Percentiles rank a stretch among this genome's conserved stretches.
phyloP scores from a whole-genome alignment of 2,113 vertebrate genomes.

The Sander vitreus region DNA sequence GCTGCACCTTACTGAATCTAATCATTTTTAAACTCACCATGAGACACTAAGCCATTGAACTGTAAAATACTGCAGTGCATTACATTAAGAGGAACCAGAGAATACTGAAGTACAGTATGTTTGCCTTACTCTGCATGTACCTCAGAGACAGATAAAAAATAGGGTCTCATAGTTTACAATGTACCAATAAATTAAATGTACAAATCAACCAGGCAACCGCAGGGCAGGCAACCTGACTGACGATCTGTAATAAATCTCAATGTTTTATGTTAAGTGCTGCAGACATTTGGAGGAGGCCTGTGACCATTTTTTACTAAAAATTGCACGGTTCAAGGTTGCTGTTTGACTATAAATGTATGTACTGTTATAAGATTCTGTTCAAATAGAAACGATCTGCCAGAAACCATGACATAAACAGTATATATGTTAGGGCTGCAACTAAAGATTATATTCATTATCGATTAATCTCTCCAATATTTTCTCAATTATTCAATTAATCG shows the following conservation, averaged over 20 bases:
- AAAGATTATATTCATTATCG: background rate
- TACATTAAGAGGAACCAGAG: background rate
- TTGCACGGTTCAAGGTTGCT: background rate
- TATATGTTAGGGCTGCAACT: background rate
- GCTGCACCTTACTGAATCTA: background rate
- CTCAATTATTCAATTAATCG: background rate
- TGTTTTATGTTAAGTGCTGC: background rate
- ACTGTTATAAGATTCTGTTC: background rate
- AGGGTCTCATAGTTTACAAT: background rate
- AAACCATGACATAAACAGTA: background rate
- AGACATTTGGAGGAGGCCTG: background rate
- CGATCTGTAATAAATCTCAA: slow-evolving; percentile 9
- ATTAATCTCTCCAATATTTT: background rate
- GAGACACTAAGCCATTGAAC: background rate
- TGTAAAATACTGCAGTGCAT: background rate
- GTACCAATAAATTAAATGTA: background rate
- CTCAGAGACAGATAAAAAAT: background rate
- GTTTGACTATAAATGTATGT: background rate
- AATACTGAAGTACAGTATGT: too few relatives aligned
- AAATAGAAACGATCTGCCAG: background rate
- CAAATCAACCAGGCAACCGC: background rate
- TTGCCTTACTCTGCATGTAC: background rate
- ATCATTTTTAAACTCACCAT: background rate
- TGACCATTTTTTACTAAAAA: background rate
- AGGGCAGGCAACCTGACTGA: background rate